phyloP scores from a whole-genome alignment of 2,888 invertebrate genomes.

The Formica aserva region DNA sequence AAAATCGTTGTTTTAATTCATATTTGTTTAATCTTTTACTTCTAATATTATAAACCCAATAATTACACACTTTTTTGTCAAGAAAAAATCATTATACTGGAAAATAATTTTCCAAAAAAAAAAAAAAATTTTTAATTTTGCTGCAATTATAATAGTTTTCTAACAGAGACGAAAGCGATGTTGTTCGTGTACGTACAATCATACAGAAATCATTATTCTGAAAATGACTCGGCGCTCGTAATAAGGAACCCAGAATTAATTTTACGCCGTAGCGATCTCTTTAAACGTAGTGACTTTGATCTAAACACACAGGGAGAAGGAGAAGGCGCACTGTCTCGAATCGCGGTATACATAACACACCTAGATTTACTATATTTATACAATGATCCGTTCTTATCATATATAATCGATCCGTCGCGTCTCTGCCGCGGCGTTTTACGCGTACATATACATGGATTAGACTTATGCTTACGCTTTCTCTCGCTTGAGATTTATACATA shows the following conservation, averaged over 20 bases:
- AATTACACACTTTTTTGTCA: not conserved
- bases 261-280: not conserved
- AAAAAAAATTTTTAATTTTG: not conserved
- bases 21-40: not conserved
- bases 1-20: not conserved
- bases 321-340: conserved; percentile 64
- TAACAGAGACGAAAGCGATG: not conserved
- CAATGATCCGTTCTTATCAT: conserved; percentile 57
- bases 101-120: not conserved
- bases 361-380: conserved; percentile 66
- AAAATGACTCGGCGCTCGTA: not conserved
- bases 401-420: conserved; percentile 45
- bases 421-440: conserved; percentile 62
- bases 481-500: conserved; percentile 73
- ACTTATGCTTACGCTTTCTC: conserved; percentile 58
- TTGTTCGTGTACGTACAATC: not conserved
- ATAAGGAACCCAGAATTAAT: not conserved
- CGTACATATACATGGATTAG: conserved; percentile 70
- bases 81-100: not conserved
- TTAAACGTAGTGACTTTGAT: not conserved
- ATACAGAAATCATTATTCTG: not conserved
- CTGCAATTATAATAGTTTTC: not conserved
- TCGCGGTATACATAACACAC: conserved; percentile 55
- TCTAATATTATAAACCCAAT: not conserved
- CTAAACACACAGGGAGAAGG: not conserved